Base-by-base conservation (phyloP, 1,140 invertebrate genomes). In the Pseudachorutes palmiensis region DNA sequence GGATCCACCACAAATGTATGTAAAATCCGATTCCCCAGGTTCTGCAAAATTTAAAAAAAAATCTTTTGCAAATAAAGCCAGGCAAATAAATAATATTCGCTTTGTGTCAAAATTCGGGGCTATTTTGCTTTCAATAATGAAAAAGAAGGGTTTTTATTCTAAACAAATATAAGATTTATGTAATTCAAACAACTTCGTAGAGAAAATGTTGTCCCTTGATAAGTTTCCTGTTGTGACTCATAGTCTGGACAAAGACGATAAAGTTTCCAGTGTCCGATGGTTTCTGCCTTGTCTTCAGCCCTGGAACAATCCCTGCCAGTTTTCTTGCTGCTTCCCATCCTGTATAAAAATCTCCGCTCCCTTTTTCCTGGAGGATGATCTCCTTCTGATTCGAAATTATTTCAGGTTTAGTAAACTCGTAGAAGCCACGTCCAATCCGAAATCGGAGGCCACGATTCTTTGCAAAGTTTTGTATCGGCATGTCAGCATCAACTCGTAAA, bases 161-260 rank as follows among this genome's bases (percentile, higher is more conserved):
- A n/a, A n/a, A n/a, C n/a, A n/a, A n/a, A n/a, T n/a, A n/a, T n/a
- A n/a, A n/a, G n/a, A n/a, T n/a, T n/a, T n/a, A n/a, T n/a, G n/a
- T n/a, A n/a, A n/a, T n/a, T n/a, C n/a, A n/a, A n/a, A n/a, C 67
- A 24, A 68, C 67, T 22, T 68, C 67, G 57, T 68, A 68, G 5
- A 68, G 55, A 64, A 68, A 68, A 26, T 29, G n/a, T 45, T 63
- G 62, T 2, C 67, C 67, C n/a, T 29, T 32, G n/a, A 68, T 68
- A 1, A 68, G 48, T 48, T 68, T 68, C 30, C 67, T 29, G 24
- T 68, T 68, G 62, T 68, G 64, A 24, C 67, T 68, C 19, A 36
- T 64, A 41, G 61, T 68, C 41, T 68, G 67, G 1, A 68, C 36
- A 59, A 68, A 68, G 9, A 68, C 67, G 1, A 64, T 33, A 26